Conservation (phyloP, 2,113 vertebrate genomes). For the Merops nubicus region DNA sequence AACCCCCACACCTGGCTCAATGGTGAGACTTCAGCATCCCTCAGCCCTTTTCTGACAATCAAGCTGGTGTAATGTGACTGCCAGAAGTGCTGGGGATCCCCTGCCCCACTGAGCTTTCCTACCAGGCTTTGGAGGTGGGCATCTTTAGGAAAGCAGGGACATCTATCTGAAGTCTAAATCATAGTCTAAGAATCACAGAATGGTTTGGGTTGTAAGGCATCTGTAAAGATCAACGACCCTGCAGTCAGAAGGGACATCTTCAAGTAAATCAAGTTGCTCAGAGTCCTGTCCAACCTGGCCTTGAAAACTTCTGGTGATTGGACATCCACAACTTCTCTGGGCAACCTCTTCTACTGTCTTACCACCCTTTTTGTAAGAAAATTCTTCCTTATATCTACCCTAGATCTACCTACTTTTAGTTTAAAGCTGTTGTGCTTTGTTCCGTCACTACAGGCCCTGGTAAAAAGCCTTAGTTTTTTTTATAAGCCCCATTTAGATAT, state of each 20-base stretch:
- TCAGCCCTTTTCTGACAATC: neutral
- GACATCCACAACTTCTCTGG: neutral
- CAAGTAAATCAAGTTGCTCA: neutral
- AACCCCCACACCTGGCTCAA: neutral
- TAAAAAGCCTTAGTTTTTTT: neutral
- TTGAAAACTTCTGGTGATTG: neutral
- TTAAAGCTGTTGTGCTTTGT: neutral
- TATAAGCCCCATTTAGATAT: neutral
- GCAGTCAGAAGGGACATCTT: neutral
- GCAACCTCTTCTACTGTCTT: neutral
- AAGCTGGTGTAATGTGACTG: neutral
- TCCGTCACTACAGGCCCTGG: neutral
- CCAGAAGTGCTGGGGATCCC: neutral
- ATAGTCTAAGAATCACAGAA: neutral
- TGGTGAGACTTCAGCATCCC: neutral
- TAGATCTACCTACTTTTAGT: neutral
- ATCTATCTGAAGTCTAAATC: neutral
- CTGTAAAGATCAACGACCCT: neutral
- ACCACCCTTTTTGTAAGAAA: neutral
- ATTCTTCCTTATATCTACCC: neutral
- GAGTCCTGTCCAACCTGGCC: neutral
- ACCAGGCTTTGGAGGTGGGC: neutral
- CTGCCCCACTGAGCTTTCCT: neutral
- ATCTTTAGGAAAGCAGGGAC: neutral
- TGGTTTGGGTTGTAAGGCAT: neutral